These are phyloP conservation scores for Aramus guarauna DNA, from an alignment of 2,113 vertebrate genomes.

Conservation along the genomic window DNA sequence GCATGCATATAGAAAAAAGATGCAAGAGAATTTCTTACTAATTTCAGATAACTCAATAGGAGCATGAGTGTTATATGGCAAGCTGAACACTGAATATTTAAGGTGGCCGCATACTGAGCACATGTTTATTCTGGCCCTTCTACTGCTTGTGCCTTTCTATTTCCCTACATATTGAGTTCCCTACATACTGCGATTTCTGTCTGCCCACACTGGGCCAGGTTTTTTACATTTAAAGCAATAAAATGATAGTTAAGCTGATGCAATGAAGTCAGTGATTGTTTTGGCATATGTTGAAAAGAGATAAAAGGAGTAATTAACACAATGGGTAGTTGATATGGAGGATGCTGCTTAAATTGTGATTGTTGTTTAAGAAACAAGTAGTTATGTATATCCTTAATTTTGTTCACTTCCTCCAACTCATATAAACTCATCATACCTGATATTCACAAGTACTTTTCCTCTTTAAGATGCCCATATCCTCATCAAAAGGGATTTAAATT, in stretches of 20 bases:
- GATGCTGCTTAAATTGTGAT: background rate
- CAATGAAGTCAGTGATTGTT: background rate
- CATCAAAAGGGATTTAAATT: background rate
- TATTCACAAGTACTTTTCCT: background rate
- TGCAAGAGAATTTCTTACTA: background rate
- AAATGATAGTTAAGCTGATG: background rate
- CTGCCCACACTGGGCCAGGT: background rate
- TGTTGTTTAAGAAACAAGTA: background rate
- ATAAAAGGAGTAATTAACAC: background rate
- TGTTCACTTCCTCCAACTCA: background rate
- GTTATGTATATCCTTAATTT: background rate
- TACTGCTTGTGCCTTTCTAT: background rate
- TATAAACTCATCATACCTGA: background rate
- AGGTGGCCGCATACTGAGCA: background rate
- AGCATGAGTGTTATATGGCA: background rate
- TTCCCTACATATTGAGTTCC: background rate
- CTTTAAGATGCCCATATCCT: background rate
- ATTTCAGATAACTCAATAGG: background rate
- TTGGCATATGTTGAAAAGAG: background rate
- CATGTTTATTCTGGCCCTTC: background rate
- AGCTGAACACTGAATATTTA: background rate
- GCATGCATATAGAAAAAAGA: background rate
- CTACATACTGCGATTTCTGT: background rate
- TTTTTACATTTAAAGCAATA: background rate
- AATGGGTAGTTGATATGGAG: background rate